phyloP scores from a whole-genome alignment of 2,888 invertebrate genomes.

The Drosophila yooni region DNA sequence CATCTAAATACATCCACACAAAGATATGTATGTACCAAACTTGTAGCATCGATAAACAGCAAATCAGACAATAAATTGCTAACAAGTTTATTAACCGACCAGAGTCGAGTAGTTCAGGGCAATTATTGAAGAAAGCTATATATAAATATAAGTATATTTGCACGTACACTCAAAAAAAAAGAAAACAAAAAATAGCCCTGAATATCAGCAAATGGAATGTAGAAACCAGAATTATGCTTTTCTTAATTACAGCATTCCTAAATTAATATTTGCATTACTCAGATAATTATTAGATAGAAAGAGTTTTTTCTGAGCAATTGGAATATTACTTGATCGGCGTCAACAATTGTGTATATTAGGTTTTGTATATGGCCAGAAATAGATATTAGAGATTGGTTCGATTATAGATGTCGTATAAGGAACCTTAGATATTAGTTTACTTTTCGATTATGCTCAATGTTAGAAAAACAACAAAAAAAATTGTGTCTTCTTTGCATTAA shows the following conservation, averaged over 20 bases:
- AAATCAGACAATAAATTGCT: constrained; percentile 23
- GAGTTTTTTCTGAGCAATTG: not conserved
- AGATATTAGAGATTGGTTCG: not conserved
- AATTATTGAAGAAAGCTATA: constrained; percentile 1
- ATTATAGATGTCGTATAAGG: not conserved
- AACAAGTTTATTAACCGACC: constrained; percentile 14
- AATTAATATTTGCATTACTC: too few relatives aligned
- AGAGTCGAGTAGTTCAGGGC: not conserved
- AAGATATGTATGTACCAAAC: constrained; percentile 36
- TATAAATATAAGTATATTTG: not conserved
- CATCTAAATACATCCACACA: constrained; percentile 18
- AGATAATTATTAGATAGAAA: too few relatives aligned
- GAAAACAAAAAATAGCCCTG: not conserved
- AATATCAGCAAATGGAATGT: not conserved
- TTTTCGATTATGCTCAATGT: not conserved
- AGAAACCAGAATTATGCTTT: not conserved
- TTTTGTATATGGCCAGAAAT: not conserved
- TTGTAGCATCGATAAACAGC: constrained; percentile 25
- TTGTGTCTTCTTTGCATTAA: not conserved
- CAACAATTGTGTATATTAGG: not conserved
- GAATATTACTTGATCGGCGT: not conserved
- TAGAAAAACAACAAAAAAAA: not conserved
- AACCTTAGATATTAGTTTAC: not conserved
- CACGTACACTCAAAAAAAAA: not conserved
- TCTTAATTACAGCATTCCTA: not conserved